Evolutionary conservation across 92 coral and sea anemone genomes (phyloP).

Genomic region (Diadumene lineata): DNA sequence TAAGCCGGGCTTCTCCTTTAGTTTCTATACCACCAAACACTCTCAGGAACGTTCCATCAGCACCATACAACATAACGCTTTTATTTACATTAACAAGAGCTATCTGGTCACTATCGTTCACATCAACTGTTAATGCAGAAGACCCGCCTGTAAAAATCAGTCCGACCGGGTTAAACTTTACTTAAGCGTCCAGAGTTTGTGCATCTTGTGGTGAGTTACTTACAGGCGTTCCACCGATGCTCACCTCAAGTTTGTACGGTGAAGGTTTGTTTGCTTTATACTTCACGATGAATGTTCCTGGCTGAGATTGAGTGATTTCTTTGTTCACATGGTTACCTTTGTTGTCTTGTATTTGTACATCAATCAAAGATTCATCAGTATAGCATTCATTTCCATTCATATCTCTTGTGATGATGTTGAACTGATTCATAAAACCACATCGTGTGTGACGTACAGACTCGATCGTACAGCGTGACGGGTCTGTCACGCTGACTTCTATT

Average conservation of each 20-base stretch:
- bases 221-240: conserved; percentile 3
- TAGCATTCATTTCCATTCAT: not conserved
- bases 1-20: too few relatives aligned
- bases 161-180: not conserved
- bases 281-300: conserved; percentile 7
- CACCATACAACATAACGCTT: too few relatives aligned
- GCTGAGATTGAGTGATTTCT: not conserved
- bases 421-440: conserved; percentile 12
- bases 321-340: conserved; percentile 8
- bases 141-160: too few relatives aligned
- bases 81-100: too few relatives aligned
- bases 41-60: too few relatives aligned
- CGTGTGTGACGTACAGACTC: not conserved
- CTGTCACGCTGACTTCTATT: conserved; percentile 9
- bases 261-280: conserved; percentile 6
- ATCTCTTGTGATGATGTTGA: conserved; percentile 8
- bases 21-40: conserved; percentile 9
- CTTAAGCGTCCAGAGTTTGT: not conserved
- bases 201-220: conserved; percentile 15
- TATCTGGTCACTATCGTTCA: too few relatives aligned
- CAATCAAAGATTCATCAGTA: not conserved
- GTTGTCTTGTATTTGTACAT: conserved; percentile 2
- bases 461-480: not conserved
- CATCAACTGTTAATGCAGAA: too few relatives aligned
- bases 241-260: conserved; percentile 14